A percentile compares a stretch with the other conserved stretches of the same genome.
Evolutionary conservation across 2,113 vertebrate species (phyloP).

Genomic region (Jacana jacana): DNA sequence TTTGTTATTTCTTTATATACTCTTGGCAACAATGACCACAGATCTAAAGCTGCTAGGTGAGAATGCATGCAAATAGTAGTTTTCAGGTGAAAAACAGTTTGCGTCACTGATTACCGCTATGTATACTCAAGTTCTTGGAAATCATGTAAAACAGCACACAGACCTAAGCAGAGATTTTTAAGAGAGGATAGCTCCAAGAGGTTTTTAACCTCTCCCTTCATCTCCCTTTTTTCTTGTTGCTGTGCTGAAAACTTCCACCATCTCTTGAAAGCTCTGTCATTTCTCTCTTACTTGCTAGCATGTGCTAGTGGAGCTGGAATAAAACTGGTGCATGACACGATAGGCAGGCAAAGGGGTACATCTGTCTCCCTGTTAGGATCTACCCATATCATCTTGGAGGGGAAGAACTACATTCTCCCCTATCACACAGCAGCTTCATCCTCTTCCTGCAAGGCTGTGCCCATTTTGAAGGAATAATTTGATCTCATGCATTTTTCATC

Average conservation of each 20-base stretch:
- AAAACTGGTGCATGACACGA: not conserved
- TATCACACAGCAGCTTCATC: accelerated
- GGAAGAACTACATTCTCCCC: not conserved
- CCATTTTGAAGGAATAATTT: not conserved
- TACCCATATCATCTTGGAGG: not conserved
- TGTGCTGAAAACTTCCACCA: not conserved
- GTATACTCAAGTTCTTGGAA: not conserved
- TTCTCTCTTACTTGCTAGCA: not conserved
- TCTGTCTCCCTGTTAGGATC: not conserved
- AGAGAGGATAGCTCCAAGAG: not conserved
- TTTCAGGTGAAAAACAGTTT: not conserved
- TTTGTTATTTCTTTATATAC: not conserved
- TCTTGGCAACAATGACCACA: not conserved
- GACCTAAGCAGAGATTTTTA: not conserved
- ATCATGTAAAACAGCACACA: not conserved
- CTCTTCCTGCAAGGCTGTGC: not conserved
- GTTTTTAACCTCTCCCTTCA: not conserved
- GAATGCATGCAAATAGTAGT: not conserved
- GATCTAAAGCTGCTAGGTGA: not conserved
- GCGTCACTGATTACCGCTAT: not conserved
- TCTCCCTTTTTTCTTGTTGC: not conserved
- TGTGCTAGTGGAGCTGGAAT: not conserved
- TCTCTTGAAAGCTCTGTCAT: not conserved
- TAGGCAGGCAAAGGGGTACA: not conserved
- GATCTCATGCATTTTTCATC: not conserved